These are phyloP conservation scores for Tiphia femorata DNA, from an alignment of 2,888 invertebrate species.

Conservation along the genomic window DNA sequence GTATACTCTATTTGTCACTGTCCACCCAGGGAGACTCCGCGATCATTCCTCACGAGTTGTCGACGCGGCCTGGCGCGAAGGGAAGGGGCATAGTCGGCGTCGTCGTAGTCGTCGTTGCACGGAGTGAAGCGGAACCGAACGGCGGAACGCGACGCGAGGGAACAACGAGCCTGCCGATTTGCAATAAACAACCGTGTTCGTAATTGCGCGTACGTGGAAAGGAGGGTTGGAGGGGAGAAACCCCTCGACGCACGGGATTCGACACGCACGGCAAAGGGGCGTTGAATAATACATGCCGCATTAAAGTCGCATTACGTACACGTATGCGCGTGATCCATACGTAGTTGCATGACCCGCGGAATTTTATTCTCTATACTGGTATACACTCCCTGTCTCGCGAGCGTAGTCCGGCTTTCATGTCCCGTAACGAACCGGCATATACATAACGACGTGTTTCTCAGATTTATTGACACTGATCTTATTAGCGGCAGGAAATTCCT, in stretches of 20 bases:
- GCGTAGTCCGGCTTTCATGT: not conserved
- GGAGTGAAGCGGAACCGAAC: too few relatives aligned
- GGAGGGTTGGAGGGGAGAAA: too few relatives aligned
- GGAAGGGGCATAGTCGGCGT: too few relatives aligned
- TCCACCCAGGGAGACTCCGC: conserved; percentile 42
- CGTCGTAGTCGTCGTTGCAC: too few relatives aligned
- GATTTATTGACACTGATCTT: conserved; percentile 27
- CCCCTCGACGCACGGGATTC: conserved; percentile 22
- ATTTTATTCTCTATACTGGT: too few relatives aligned
- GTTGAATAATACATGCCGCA: conserved; percentile 55
- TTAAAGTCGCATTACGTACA: conserved; percentile 47
- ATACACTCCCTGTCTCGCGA: conserved; percentile 4
- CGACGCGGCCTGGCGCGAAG: too few relatives aligned
- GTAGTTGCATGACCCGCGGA: conserved; percentile 22
- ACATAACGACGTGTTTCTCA: conserved; percentile 1
- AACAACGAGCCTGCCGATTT: conserved; percentile 18
- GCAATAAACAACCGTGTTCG: conserved; percentile 38
- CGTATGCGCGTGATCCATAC: conserved; percentile 39
- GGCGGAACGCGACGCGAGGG: not conserved
- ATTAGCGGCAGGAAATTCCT: not conserved
- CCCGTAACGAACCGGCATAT: not conserved
- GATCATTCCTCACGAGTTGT: conserved; percentile 52
- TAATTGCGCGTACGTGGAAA: conserved; percentile 46
- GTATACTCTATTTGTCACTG: conserved; percentile 55
- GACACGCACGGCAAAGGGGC: conserved; percentile 39